Base-by-base conservation (phyloP, 1,140 invertebrate genomes). In the Aphaenogaster floridana region DNA sequence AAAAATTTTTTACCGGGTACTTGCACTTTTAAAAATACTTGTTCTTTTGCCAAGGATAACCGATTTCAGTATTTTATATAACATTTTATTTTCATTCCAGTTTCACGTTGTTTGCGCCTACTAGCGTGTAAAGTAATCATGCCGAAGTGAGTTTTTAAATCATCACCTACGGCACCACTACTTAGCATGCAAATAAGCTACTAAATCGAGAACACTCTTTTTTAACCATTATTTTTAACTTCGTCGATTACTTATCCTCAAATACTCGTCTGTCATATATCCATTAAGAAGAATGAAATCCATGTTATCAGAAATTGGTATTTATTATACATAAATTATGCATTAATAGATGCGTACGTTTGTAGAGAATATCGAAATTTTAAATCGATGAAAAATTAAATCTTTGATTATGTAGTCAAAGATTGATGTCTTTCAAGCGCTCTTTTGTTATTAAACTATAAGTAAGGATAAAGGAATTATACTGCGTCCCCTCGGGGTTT, bases 141-240 rank as follows among this genome's bases (percentile, higher is more conserved):
- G 86, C 86, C 92, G 86, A 92, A 93, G 94, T 94, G 94, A 95
- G 91, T 91, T 92, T 92, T 13, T 80, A 86, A 59, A 80, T 72
- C 64, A 94, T 95, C 94, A 94, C 94, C 94, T 94, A 95, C 93
- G 94, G 94, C 94, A 95, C 93, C 90, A 95, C 94, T 95, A 95
- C 95, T 95, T 95, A 95, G 88, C 90, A 91, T 72, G 86, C 90
- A 88, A 87, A 72, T 71, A 36, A 88, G 63, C 76, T 34, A n/a
- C 28, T 28, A 28, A 86, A 64, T 36, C 48, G 9, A 45, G 1
- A 54, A 15, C 63, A 1, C 5, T 45, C 9, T 17, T 50, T 59
- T 9, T 36, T 13, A 11, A 39, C 52, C 15, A 7, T 64, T 81
- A 59, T 9, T 8, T 17, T 57, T 69, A 59, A 45, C 39, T n/a